These are phyloP conservation scores for Delphinapterus leucas DNA, from an alignment of 2,113 vertebrate genomes.

Conservation along the genomic window DNA sequence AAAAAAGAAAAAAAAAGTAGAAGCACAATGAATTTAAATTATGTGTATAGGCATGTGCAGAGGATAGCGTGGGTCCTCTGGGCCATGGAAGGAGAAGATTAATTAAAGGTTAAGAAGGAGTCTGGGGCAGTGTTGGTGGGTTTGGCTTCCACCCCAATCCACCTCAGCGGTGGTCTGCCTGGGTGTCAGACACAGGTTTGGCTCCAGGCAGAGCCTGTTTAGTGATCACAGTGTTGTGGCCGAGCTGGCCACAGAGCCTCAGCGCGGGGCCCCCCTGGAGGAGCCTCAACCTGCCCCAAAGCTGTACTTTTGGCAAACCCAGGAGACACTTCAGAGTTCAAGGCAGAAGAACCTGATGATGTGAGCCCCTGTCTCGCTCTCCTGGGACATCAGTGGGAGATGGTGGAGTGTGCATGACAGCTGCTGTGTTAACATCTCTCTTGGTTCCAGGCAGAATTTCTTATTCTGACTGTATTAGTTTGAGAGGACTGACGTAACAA, in stretches of 20 bases:
- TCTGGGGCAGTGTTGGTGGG: not conserved
- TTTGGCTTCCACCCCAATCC: not conserved
- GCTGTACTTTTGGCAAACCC: not conserved
- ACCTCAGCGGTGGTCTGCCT: not conserved
- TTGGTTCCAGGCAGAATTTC: not conserved
- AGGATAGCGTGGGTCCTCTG: not conserved
- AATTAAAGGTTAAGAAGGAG: not conserved
- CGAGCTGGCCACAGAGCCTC: not conserved
- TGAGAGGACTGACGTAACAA: not conserved
- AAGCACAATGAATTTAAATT: not conserved
- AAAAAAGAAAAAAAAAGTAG: not conserved
- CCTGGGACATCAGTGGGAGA: not conserved
- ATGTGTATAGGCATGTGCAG: not conserved
- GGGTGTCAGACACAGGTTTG: not conserved
- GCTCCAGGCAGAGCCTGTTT: not conserved
- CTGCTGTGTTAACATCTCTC: not conserved
- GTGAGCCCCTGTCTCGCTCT: not conserved
- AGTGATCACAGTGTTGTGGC: not conserved
- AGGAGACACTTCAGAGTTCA: not conserved
- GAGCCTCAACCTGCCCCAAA: not conserved
- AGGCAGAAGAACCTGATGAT: not conserved
- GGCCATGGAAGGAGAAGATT: not conserved
- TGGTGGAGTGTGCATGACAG: accelerated
- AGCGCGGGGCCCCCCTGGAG: no score
- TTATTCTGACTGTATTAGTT: not conserved